Base-by-base conservation (phyloP, 1,140 invertebrate species). In the Dryas iulia region DNA sequence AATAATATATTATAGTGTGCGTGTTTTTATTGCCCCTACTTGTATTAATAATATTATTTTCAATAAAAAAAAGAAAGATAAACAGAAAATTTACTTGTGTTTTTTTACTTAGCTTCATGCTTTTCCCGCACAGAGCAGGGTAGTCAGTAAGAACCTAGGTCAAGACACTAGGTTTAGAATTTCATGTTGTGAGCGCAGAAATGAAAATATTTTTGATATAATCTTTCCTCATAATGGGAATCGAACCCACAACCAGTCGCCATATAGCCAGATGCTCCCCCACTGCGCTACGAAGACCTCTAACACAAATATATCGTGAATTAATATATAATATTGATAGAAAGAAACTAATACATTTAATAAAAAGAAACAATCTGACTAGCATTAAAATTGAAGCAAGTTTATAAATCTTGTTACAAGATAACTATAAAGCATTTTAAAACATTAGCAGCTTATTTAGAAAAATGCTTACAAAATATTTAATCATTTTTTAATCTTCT, bases 1-100 rank as follows among this genome's bases (percentile, higher is more conserved):
- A 47, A 47, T 47, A 47, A 12, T 47, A 26, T 66, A 39, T 52
- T 31, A 23, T 58, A 66, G 23, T 82, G 79, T 82, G 77, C 77
- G 76, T 82, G 77, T 73, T 79, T 82, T 62, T 69, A 72, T 77
- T 81, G 79, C 73, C 78, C 79, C 77, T 68, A 72, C 33, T 31
- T 31, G 26, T 30, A 31, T 59, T 53, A 21, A 52, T 66, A 21
- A 54, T 33, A 53, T 30, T 25, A 26, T 6, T 26, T 66, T 26
- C 53, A 10, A 59, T 66, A 30, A 1, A 18, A 14, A 14, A n/a
- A 8, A 14, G 0, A 21, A 3, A 21, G 21, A 18, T 8, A 35
- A 18, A 21, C 21, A 47, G 6, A 28, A 28, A 3, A 28, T 28
- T 28, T 28, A 28, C 6, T 28, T 28, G 26, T 28, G 26, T 28